Evolutionary conservation across 1,140 invertebrate genomes (phyloP), one percentile per base, ranked within the genome.

Genomic region (Sycobia sp.): DNA sequence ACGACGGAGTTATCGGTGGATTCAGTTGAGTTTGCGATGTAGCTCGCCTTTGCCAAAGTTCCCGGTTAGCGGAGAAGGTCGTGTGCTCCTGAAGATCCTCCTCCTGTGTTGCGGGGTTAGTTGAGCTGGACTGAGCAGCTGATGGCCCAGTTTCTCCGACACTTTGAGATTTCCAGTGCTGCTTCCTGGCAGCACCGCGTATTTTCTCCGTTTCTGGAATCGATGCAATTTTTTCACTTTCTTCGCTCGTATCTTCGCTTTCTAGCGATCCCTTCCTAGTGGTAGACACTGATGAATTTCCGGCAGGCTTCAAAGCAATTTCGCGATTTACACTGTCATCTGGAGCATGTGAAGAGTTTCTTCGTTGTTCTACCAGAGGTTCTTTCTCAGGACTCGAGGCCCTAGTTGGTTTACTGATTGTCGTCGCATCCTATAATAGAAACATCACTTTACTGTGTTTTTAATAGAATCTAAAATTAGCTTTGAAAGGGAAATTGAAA

Each of bases 11-110:
- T 13, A 76, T 78, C 18, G 72, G 69, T 7, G 77, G 69, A 11
- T 77, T 78, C 29, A 83, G 56, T n/a, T 80, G 79, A 0, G 78
- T 79, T 56, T 86, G 85, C 2, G 85, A 85, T 3, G 83, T 83
- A 0, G 86, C 86, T 22, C 86, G 73, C 64, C 84, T 78, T 61
- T 88, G 86, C 87, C 87, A 89, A 1, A 87, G 70, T 56, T 87
- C 86, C 9, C 86, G 79, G 63, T 87, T 88, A 16, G 73, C 79
- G 20, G 74, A 84, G 70, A 76, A 82, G 0, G 76, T 79, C 13
- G 74, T 73, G 49, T 71, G 67, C 50, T 69, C 70, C 9, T 67
- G 65, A 65, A 55, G 10, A 62, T 70, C 27, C 29, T 64, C 65
- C 16, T 61, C 36, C 18, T 38, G 50, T 2, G 38, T 5, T 1